Conservation (phyloP, 2,888 invertebrate species). For the Norana najaformis region DNA sequence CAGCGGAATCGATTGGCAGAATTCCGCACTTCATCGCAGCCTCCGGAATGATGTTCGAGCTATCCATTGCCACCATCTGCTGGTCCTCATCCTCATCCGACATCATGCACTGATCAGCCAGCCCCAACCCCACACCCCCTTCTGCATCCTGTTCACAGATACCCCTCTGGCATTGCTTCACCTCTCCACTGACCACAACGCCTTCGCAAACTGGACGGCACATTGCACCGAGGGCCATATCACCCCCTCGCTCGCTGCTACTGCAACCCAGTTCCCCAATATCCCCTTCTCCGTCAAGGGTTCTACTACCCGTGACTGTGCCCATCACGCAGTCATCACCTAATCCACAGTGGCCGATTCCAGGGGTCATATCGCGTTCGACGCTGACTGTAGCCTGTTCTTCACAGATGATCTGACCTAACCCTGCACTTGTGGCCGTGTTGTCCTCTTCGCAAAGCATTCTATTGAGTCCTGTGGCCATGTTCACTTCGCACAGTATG, state of each 20-base stretch:
- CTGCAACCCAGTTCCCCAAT: background rate
- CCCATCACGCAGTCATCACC: background rate
- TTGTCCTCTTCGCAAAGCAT: background rate
- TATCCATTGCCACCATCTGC: background rate
- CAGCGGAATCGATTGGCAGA: background rate
- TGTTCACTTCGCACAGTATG: background rate
- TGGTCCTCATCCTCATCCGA: background rate
- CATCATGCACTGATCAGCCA: background rate
- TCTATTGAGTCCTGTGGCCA: background rate
- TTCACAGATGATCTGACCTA: background rate
- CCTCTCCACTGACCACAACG: background rate
- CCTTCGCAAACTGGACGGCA: background rate
- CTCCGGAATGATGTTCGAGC: conserved; percentile 1
- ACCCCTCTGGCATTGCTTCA: background rate
- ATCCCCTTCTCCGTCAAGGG: background rate
- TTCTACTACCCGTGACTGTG: background rate
- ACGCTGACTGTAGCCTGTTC: background rate
- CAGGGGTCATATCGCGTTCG: background rate
- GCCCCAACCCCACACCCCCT: background rate
- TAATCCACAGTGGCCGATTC: background rate
- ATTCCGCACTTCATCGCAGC: conserved; percentile 19
- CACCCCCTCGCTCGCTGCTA: background rate
- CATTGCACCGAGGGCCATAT: background rate
- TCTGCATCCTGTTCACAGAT: background rate
- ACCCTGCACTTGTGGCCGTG: background rate